Percentiles rank a stretch among this genome's conserved stretches.
These are phyloP conservation scores for Rhamphomyia laevipes DNA, from an alignment of 2,888 invertebrate species.

Conservation along the genomic window DNA sequence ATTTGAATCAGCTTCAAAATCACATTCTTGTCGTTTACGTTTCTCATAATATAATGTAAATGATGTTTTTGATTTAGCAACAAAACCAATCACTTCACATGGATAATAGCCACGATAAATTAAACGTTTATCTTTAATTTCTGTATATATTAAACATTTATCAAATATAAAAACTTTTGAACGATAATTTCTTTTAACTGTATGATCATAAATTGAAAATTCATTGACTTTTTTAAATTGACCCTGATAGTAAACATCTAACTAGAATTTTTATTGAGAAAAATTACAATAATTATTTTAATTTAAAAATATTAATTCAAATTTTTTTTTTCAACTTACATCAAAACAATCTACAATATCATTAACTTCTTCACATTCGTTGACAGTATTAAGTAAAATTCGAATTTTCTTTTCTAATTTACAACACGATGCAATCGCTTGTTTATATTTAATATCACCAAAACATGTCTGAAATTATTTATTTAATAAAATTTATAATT, in stretches of 20 bases:
- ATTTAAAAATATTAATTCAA: too few species aligned
- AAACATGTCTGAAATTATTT: conserved; percentile 11
- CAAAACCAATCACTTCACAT: conserved; percentile 32
- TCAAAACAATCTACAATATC: conserved; percentile 34
- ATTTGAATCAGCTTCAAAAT: conserved; percentile 27
- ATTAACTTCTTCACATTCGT: conserved; percentile 36
- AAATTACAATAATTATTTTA: too few species aligned
- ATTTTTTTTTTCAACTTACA: conserved; percentile 17
- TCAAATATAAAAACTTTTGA: conserved; percentile 36
- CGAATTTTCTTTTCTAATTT: conserved; percentile 33
- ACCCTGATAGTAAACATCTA: conserved; percentile 35
- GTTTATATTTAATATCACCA: conserved; percentile 31
- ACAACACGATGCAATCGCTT: conserved; percentile 33
- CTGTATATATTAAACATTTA: conserved; percentile 35
- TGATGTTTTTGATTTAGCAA: conserved; percentile 24
- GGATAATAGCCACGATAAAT: conserved; percentile 36
- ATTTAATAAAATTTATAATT: neutral
- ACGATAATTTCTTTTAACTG: conserved; percentile 28
- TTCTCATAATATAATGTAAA: conserved; percentile 34
- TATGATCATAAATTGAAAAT: conserved; percentile 30
- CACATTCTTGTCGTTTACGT: conserved; percentile 34
- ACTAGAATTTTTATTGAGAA: conserved; percentile 18
- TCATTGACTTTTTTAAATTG: conserved; percentile 35
- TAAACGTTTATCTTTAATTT: conserved; percentile 32
- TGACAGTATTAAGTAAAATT: conserved; percentile 30